A percentile compares a stretch with the other conserved stretches of the same genome.
These are phyloP conservation scores for Mustela nigripes DNA, from an alignment of 2,113 vertebrate species.

Conservation along the genomic window DNA sequence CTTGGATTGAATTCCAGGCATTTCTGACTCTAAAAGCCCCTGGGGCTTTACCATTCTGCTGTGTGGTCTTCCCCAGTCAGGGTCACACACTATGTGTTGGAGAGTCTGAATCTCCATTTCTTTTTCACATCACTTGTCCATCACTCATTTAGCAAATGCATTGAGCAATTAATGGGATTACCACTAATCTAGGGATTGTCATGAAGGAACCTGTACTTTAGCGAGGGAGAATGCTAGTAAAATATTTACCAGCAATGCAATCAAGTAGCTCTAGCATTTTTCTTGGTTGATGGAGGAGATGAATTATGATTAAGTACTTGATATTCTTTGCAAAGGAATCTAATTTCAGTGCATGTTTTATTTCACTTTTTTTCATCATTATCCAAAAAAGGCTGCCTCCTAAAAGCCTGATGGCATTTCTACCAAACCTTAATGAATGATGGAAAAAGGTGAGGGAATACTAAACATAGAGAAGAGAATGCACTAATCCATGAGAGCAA, in stretches of 20 bases:
- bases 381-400: background rate
- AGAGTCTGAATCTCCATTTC: background rate
- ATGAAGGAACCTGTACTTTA: background rate
- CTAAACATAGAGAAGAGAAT: background rate
- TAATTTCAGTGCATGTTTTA: conserved; percentile 41
- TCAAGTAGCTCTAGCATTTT: background rate
- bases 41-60: background rate
- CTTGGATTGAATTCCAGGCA: background rate
- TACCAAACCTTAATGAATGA: background rate
- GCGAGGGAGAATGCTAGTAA: background rate
- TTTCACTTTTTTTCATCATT: conserved; percentile 35
- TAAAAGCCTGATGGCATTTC: conserved; percentile 2
- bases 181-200: background rate
- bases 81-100: background rate
- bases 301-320: background rate
- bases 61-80: background rate
- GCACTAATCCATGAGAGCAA: background rate
- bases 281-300: background rate
- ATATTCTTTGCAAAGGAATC: conserved; percentile 9
- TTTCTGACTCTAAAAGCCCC: background rate
- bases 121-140: background rate
- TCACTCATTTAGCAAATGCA: background rate
- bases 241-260: background rate
- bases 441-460: background rate
- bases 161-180: background rate